Evolutionary conservation across 2,888 invertebrate species (phyloP).

Genomic region (Leptinotarsa peninsularis): DNA sequence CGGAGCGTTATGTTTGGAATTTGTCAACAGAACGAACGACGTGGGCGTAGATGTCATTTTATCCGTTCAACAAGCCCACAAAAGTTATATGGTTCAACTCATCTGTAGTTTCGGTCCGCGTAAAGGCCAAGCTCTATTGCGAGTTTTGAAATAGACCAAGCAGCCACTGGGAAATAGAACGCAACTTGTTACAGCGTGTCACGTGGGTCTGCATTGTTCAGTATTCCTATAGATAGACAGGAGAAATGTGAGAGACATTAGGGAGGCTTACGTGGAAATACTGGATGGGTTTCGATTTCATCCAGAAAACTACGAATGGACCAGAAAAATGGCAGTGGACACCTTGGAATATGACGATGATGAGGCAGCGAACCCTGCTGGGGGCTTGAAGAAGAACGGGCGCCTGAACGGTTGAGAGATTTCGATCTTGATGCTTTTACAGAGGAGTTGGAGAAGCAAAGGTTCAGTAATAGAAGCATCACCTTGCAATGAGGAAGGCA

Average conservation of each 20-base stretch:
- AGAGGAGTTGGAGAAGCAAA: conserved; percentile 93
- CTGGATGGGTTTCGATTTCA: conserved; percentile 98
- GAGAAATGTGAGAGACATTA: conserved; percentile 92
- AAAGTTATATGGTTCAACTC: conserved; percentile 92
- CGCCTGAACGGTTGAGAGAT: conserved; percentile 93
- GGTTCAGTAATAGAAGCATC: conserved; percentile 84
- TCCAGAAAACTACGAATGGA: conserved; percentile 99
- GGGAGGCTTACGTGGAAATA: conserved; percentile 95
- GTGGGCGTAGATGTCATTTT: conserved; percentile 97
- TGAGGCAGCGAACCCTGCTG: conserved; percentile 95
- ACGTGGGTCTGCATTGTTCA: conserved; percentile 95
- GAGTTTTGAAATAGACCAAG: conserved; percentile 90
- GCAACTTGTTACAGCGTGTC: conserved; percentile 93
- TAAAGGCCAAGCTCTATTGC: conserved; percentile 89
- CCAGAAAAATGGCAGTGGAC: conserved; percentile 99
- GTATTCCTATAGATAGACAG: conserved; percentile 99
- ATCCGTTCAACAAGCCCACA: conserved; percentile 89
- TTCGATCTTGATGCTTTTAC: conserved; percentile 98
- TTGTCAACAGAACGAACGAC: conserved; percentile 95
- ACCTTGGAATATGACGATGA: conserved; percentile 98
- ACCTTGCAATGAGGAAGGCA: conserved; percentile 70
- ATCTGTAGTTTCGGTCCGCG: conserved; percentile 96
- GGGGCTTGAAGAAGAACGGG: conserved; percentile 96
- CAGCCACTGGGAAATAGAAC: conserved; percentile 94
- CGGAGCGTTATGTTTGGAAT: conserved; percentile 88